These are phyloP conservation scores for Garrulus glandarius DNA, from an alignment of 2,797 vertebrate genomes.

Conservation along the genomic window DNA sequence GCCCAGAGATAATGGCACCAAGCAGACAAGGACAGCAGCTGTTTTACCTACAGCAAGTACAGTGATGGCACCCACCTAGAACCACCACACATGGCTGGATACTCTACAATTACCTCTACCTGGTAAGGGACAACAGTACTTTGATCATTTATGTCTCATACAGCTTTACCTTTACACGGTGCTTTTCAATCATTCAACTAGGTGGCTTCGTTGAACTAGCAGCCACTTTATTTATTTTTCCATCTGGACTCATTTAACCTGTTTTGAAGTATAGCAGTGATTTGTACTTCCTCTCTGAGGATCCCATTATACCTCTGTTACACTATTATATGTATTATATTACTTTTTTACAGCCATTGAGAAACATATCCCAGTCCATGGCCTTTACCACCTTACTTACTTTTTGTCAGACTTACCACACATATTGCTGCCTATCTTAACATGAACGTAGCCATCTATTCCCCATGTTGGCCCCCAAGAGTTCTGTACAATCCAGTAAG, in stretches of 20 bases:
- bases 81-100: fast-evolving
- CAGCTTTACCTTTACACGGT: neutral
- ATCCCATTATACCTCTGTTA: neutral
- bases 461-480: slow-evolving; percentile 89
- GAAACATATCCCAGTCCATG: neutral
- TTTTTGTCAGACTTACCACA: slow-evolving; percentile 82
- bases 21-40: neutral
- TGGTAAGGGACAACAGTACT: neutral
- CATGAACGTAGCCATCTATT: slow-evolving; percentile 83
- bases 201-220: neutral
- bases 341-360: neutral
- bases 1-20: neutral
- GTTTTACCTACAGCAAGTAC: neutral
- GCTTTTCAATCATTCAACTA: neutral
- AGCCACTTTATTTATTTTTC: neutral
- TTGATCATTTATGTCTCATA: neutral
- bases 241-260: neutral
- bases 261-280: neutral
- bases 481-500: slow-evolving; percentile 92
- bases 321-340: neutral
- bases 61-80: neutral
- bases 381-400: neutral
- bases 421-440: slow-evolving; percentile 86
- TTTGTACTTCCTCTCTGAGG: neutral
- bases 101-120: neutral